Base-by-base conservation (phyloP, 2,797 vertebrate genomes). In the Mormyrops attenuatus region DNA sequence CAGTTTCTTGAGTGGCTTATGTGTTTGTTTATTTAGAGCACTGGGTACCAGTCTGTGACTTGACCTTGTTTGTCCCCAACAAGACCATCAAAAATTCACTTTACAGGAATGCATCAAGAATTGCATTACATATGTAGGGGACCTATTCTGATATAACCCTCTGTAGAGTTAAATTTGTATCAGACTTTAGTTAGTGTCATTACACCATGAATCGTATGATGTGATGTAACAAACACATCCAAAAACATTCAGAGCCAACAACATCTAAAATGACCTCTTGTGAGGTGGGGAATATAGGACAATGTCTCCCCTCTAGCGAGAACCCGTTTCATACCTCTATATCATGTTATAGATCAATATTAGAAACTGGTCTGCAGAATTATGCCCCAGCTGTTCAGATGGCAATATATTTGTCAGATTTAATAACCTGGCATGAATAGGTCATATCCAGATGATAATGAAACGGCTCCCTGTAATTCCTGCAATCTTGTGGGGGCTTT, bases 191-290 rank as follows among this genome's bases (percentile, higher is more conserved):
- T 63, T 60, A 47, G 9, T 7, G 52, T 26, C 53, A 6, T 86
- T 80, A n/a, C 38, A 30, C 85, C 34, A 38, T 57, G 69, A 15
- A 90, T 60, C 17, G 57, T 66, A 73, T 34, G 11, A 66, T 87
- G 17, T 53, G 22, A 89, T 53, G 38, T 89, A 60, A 85, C 69
- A 80, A 84, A 63, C 20, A 2, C 57, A 80, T 63, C 26, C 82
- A 89, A 41, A 89, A 85, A 90, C 53, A 90, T 88, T 90, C 89
- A 90, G 85, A 90, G 89, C 89, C 90, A 92, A 87, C 17, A 90
- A 89, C 80, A 89, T 91, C 44, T 63, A 77, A 60, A 77, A 49
- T 50, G 41, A 30, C 85, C 88, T 73, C 87, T 60, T 88, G 41
- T 55, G 52, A 9, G 84, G 30, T 80, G 53, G 38, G 11, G 77